These are phyloP conservation scores for Aphis gossypii DNA, from an alignment of 1,140 invertebrate species.

Conservation along the genomic window DNA sequence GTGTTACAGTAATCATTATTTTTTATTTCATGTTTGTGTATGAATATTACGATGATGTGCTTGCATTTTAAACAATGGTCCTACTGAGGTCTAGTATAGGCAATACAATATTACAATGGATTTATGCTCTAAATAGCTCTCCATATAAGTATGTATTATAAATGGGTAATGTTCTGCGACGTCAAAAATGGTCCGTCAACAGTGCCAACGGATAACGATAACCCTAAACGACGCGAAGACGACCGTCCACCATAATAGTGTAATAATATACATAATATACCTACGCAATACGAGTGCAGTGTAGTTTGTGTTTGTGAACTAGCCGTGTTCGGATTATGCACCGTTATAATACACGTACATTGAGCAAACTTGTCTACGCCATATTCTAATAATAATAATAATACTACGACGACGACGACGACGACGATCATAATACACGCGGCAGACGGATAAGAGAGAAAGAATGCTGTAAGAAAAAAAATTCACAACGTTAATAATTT, in stretches of 20 bases:
- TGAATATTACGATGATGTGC: background rate
- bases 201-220: background rate
- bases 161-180: background rate
- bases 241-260: background rate
- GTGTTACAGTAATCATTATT: background rate
- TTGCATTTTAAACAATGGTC: background rate
- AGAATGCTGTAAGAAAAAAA: background rate
- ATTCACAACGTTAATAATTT: background rate
- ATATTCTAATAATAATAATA: background rate
- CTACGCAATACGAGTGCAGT: background rate
- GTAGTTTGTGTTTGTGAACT: too few species aligned
- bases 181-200: background rate
- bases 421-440: background rate
- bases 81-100: fast-evolving
- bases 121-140: background rate
- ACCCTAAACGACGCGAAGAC: background rate
- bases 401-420: background rate
- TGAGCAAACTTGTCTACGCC: background rate
- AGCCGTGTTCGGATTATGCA: background rate
- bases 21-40: background rate
- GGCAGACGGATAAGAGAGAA: background rate
- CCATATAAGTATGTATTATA: background rate
- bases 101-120: background rate
- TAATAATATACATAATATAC: background rate
- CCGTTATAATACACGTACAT: conserved; percentile 16